A percentile compares a stretch with the other conserved stretches of the same genome.
phyloP scores from a whole-genome alignment of 1,140 invertebrate genomes.

The Zeugodacus cucurbitae region DNA sequence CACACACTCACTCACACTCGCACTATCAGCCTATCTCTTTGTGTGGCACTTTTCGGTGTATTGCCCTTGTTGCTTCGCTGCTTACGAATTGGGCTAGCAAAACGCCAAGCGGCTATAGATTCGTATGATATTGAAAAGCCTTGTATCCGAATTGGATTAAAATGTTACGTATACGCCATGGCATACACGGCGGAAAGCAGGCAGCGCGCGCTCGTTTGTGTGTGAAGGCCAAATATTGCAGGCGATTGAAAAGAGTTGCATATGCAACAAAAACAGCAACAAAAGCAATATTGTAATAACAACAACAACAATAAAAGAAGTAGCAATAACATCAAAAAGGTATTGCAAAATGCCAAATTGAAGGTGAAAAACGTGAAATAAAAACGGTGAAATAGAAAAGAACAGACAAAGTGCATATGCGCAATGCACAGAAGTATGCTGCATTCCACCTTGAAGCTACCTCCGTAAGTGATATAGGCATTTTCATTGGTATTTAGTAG shows the following conservation, averaged over 20 bases:
- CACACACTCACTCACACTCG: neutral
- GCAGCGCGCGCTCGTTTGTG: neutral
- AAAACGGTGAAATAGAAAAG: neutral
- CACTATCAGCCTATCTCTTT: neutral
- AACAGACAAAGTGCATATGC: neutral
- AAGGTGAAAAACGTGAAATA: neutral
- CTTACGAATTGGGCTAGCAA: neutral
- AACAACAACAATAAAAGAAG: neutral
- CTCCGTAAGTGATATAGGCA: too few relatives aligned
- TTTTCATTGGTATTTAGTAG: too few relatives aligned
- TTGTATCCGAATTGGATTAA: constrained; percentile 12
- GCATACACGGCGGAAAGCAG: neutral
- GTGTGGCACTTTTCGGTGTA: neutral
- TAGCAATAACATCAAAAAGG: too few relatives aligned
- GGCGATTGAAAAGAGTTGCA: neutral
- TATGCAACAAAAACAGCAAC: neutral
- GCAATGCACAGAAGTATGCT: too few relatives aligned
- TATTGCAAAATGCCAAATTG: neutral
- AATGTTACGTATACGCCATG: constrained; percentile 24
- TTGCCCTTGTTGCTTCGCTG: neutral
- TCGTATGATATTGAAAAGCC: neutral
- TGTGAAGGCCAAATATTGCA: constrained; percentile 16
- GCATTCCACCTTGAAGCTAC: too few relatives aligned
- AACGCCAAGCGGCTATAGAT: neutral
- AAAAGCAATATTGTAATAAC: neutral